A percentile compares a stretch with the other conserved stretches of the same genome.
Evolutionary conservation across 2,113 vertebrate species (phyloP).

Genomic region (Hippopotamus amphibius): DNA sequence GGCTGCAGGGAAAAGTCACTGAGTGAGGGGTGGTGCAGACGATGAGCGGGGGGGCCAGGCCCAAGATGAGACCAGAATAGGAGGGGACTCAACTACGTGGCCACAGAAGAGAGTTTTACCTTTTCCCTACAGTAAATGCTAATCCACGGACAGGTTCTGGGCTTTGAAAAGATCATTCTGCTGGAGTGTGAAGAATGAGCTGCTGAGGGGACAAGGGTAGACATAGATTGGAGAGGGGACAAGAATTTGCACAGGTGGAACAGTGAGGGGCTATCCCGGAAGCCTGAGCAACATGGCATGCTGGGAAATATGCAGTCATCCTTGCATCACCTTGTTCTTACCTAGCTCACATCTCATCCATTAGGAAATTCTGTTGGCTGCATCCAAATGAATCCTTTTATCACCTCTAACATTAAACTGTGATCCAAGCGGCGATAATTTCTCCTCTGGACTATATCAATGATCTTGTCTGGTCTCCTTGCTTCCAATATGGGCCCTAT

Average conservation of each 20-base stretch:
- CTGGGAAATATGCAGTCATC: background rate
- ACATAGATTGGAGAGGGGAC: background rate
- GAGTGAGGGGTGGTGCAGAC: background rate
- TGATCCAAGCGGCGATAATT: background rate
- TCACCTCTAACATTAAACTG: background rate
- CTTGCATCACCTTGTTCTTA: background rate
- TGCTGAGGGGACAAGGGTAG: background rate
- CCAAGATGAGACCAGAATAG: background rate
- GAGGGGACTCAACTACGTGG: background rate
- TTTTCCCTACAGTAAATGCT: background rate
- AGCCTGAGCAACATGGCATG: background rate
- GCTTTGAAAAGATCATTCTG: background rate
- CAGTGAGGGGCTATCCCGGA: background rate
- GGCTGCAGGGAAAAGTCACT: background rate
- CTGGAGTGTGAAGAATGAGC: background rate
- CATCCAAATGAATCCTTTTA: background rate
- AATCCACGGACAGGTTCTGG: background rate
- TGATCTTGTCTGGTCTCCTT: background rate
- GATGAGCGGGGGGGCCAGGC: background rate
- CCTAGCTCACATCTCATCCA: background rate
- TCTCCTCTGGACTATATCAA: background rate
- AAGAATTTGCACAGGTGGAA: background rate
- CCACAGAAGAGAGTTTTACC: background rate
- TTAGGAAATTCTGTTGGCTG: background rate
- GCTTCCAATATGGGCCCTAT: background rate